Conservation (phyloP, 2,113 vertebrate genomes). For the Alethe castanea region DNA sequence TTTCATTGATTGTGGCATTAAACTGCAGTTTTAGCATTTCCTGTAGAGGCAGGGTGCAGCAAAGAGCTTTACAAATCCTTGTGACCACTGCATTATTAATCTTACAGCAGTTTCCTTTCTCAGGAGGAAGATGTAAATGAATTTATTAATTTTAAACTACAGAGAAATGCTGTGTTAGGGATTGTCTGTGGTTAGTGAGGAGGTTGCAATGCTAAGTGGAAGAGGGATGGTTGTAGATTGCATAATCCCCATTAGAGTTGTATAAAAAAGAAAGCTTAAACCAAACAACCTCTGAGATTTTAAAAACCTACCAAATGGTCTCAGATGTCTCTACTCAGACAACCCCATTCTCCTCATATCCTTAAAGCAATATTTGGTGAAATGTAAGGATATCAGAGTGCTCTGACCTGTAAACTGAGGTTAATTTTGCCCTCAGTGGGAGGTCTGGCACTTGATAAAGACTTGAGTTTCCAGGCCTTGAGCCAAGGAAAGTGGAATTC, state of each 20-base stretch:
- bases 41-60: background rate
- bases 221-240: background rate
- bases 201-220: background rate
- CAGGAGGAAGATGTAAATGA: background rate
- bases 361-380: background rate
- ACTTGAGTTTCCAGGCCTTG: constrained; percentile 34
- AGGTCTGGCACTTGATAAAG: background rate
- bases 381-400: background rate
- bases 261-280: background rate
- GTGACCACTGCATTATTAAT: background rate
- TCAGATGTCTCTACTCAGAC: background rate
- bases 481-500: constrained; percentile 41
- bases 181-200: background rate
- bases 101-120: background rate
- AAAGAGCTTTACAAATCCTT: background rate
- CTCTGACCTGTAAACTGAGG: constrained; percentile 8
- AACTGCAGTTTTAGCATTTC: background rate
- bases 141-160: background rate
- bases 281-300: background rate
- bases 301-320: background rate
- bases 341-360: background rate
- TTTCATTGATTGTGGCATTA: background rate
- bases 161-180: background rate
- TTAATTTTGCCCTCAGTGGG: constrained; percentile 22
- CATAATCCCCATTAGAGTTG: background rate